phyloP scores from a whole-genome alignment of 2,797 vertebrate species.

The Siniperca obscura region DNA sequence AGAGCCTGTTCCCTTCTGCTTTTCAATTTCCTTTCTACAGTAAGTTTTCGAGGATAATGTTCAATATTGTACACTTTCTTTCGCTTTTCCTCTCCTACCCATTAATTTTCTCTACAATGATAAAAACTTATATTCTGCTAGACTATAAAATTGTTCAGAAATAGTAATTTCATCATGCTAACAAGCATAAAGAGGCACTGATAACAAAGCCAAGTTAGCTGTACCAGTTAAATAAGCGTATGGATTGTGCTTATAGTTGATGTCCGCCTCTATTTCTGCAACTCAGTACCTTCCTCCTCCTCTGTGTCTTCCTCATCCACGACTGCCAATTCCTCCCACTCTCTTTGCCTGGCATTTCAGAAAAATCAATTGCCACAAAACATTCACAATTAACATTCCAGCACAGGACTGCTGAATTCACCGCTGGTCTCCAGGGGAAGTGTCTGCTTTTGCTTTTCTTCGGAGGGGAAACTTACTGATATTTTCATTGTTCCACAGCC shows the following conservation, averaged over 20 bases:
- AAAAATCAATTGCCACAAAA: conserved; percentile 26
- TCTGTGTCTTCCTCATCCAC: conserved; percentile 1
- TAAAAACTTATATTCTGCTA: not conserved
- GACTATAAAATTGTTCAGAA: conserved; percentile 1
- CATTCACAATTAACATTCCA: conserved; percentile 46
- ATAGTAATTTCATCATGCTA: not conserved
- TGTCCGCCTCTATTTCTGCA: conserved; percentile 31
- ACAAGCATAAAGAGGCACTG: conserved; percentile 8
- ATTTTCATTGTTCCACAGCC: conserved; percentile 62
- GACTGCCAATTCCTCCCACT: conserved; percentile 45
- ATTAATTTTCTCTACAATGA: not conserved
- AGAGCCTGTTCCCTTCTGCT: not conserved
- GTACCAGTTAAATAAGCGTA: not conserved
- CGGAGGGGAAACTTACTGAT: conserved; percentile 37
- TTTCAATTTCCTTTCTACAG: not conserved
- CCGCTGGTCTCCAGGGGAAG: conserved; percentile 37
- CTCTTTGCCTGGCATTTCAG: conserved; percentile 25
- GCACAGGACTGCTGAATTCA: conserved; percentile 32
- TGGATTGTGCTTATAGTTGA: not conserved
- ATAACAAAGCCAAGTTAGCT: conserved; percentile 17
- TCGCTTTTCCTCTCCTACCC: not conserved
- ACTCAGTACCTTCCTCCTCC: conserved; percentile 22
- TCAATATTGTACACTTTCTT: not conserved
- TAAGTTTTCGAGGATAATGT: not conserved
- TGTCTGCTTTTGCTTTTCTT: conserved; percentile 62